Conservation (phyloP, 2,113 vertebrate species). For the Xenotilapia caudafasciata region DNA sequence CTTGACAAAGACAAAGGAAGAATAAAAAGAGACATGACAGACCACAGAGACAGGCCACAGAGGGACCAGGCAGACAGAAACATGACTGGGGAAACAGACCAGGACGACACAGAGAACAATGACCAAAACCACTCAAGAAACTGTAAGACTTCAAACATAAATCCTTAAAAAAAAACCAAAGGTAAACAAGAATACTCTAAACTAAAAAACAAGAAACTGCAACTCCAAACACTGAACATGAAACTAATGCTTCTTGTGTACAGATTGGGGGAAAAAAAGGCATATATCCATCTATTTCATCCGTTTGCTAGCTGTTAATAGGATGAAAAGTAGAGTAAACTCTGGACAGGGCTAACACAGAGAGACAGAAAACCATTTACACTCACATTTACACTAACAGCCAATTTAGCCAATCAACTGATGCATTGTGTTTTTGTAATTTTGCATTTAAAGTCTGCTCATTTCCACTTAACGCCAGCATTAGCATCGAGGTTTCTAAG, state of each 20-base stretch:
- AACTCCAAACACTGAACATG: neutral
- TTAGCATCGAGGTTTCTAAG: neutral
- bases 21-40: neutral
- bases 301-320: neutral
- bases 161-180: neutral
- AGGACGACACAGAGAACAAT: neutral
- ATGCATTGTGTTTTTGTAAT: neutral
- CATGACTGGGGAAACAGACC: neutral
- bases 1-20: neutral
- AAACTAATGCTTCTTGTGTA: neutral
- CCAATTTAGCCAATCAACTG: neutral
- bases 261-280: fast-evolving
- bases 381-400: neutral
- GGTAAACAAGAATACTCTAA: neutral
- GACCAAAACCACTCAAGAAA: neutral
- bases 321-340: neutral
- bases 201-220: neutral
- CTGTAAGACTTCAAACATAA: neutral
- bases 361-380: neutral
- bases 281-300: neutral
- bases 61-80: neutral
- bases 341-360: neutral
- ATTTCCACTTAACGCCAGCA: neutral
- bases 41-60: neutral
- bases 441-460: neutral